A percentile compares a stretch with the other conserved stretches of the same genome.
These are phyloP conservation scores for Beris morrisii DNA, from an alignment of 2,888 invertebrate genomes.

Conservation along the genomic window DNA sequence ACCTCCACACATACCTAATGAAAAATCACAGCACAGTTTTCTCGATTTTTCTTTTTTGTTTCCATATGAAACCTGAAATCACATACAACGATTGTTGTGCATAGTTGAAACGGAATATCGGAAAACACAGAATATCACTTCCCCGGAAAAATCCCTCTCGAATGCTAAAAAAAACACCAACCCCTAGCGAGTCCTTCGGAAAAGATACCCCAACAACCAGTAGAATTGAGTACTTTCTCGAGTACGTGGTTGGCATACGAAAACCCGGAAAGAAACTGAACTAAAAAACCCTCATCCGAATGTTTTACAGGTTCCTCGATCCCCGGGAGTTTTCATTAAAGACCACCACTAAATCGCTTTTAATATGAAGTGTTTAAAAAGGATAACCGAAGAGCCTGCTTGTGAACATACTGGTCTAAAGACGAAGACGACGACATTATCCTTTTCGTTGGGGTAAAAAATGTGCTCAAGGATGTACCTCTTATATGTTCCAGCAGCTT, in stretches of 20 bases:
- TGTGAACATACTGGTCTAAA: no score
- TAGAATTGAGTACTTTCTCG: slow-evolving; percentile 19
- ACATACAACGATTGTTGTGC: slow-evolving; percentile 15
- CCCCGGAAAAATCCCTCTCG: slow-evolving; percentile 4
- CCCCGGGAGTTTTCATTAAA: slow-evolving; percentile 19
- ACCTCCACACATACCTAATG: no score
- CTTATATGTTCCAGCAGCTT: no score
- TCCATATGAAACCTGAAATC: no score
- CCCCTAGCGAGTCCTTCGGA: slow-evolving; percentile 5
- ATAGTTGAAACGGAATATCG: slow-evolving; percentile 8
- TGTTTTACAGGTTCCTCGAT: background rate
- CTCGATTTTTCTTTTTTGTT: no score
- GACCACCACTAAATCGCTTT: slow-evolving; percentile 13
- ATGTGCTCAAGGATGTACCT: no score
- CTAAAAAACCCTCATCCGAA: background rate
- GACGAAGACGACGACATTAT: no score
- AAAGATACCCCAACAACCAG: background rate
- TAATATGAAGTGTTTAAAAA: slow-evolving; percentile 15
- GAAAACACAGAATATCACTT: slow-evolving; percentile 7
- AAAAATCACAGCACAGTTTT: no score
- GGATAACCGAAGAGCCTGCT: background rate
- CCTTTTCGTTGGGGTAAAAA: no score
- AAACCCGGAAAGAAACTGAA: background rate
- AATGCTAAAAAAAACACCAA: background rate
- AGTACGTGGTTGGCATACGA: slow-evolving; percentile 20